These are phyloP conservation scores for Trachelipus rathkii DNA, from an alignment of 1,140 invertebrate genomes.

Conservation along the genomic window DNA sequence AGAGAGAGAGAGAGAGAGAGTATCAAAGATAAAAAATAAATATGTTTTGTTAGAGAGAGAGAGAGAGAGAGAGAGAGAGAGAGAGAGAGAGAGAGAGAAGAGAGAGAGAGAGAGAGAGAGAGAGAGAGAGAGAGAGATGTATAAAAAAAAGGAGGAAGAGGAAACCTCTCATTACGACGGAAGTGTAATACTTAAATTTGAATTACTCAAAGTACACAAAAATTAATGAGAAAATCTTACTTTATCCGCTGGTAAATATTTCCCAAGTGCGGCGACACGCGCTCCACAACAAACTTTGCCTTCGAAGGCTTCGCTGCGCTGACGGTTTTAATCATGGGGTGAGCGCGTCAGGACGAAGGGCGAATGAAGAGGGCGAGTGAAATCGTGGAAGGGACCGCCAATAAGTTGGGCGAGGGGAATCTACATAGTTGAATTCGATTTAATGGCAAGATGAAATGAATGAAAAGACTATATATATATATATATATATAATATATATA, in stretches of 20 bases:
- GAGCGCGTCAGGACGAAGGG: not conserved
- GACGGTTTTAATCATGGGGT: not conserved
- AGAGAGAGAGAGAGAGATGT: not conserved
- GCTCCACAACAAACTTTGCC: not conserved
- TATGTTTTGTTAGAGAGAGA: no score
- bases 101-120: no score
- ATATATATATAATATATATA: constrained; percentile 3
- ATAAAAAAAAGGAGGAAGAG: not conserved
- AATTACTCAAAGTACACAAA: constrained; percentile 13
- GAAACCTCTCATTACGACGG: not conserved
- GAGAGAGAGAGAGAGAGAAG: no score
- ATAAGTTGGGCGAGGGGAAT: not conserved
- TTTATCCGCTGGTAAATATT: constrained; percentile 7
- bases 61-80: no score
- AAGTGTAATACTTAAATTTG: constrained; percentile 5
- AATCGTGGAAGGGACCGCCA: not conserved
- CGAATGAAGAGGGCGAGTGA: not conserved
- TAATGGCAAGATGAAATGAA: not conserved
- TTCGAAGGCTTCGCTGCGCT: not conserved
- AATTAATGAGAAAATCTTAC: constrained; percentile 4
- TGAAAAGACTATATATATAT: not conserved
- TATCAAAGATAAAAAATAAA: not conserved
- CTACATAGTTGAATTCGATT: not conserved
- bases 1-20: no score
- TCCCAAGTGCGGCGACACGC: not conserved